Evolutionary conservation across 2,888 invertebrate genomes (phyloP), one percentile per base, ranked within the genome.

Genomic region (Andrena marginata): DNA sequence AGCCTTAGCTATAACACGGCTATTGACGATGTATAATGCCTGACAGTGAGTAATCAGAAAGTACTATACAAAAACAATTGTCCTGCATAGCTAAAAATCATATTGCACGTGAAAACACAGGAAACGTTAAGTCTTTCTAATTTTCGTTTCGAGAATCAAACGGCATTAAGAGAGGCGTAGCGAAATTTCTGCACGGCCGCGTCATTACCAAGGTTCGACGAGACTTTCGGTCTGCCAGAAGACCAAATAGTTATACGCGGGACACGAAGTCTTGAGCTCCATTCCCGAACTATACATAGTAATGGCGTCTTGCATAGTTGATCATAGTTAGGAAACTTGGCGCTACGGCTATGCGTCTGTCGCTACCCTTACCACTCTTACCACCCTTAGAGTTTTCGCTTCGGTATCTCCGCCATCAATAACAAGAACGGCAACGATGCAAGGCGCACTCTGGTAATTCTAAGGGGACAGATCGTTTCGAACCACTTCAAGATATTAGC

Each of bases 221-320:
- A 80, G 85, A 80, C 82, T 75, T 82, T 77, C 73, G 70, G 73
- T 68, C 48, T 60, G 33, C 71, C 54, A 48, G 65, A 77, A 75
- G 78, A 71, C 80, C 71, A 80, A 82, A 74, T 80, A 76, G 80
- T 86, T 86, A 74, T 72, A 82, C 82, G 72, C 60, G 79, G 64
- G 87, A 84, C 83, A 80, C 71, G 71, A 87, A 82, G 84, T 88
- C 85, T 77, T 65, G 51, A 56, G 64, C 73, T 26, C 65, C 77
- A 54, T 70, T 59, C 75, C 70, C 60, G 49, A 85, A 84, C 77
- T 87, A 72, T 60, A 85, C 76, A 62, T 69, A 74, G 64, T 71
- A 80, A 79, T 80, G 49, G 72, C 56, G 73, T 77, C 84, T 82
- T 87, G 85, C 89, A 89, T 89, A 89, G 89, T 89, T 89, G 79